phyloP scores from a whole-genome alignment of 2,888 invertebrate species.

The Meta bourneti region DNA sequence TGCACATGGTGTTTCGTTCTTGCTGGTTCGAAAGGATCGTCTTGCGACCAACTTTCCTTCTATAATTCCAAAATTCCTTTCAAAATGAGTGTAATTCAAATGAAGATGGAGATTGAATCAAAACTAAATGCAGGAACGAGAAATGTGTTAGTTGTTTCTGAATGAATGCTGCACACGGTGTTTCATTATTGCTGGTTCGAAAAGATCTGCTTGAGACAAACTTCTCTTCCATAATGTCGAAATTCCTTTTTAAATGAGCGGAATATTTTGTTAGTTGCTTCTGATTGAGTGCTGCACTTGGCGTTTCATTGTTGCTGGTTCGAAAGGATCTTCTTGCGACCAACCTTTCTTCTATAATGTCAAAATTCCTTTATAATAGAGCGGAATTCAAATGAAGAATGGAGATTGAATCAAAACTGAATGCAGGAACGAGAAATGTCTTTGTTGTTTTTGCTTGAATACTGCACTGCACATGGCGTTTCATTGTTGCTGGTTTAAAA shows the following conservation, averaged over 20 bases:
- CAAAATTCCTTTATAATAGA: no score
- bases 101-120: no score
- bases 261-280: no score
- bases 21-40: background rate
- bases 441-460: no score
- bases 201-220: background rate
- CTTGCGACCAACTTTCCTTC: background rate
- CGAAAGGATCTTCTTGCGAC: background rate
- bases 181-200: constrained; percentile 4
- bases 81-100: background rate
- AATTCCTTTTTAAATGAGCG: constrained; percentile 8
- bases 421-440: background rate
- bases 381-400: background rate
- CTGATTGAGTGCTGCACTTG: no score
- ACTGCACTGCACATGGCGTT: background rate
- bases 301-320: background rate
- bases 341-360: background rate
- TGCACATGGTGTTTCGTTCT: background rate
- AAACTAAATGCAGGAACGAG: no score
- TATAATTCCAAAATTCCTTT: background rate
- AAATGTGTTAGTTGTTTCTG: no score
- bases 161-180: background rate
- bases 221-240: background rate
- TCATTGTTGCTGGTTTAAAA: background rate
- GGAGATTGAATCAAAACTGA: constrained; percentile 14